These are phyloP conservation scores for Acestrorhynchus altus DNA, from an alignment of 2,797 vertebrate species.

Conservation along the genomic window DNA sequence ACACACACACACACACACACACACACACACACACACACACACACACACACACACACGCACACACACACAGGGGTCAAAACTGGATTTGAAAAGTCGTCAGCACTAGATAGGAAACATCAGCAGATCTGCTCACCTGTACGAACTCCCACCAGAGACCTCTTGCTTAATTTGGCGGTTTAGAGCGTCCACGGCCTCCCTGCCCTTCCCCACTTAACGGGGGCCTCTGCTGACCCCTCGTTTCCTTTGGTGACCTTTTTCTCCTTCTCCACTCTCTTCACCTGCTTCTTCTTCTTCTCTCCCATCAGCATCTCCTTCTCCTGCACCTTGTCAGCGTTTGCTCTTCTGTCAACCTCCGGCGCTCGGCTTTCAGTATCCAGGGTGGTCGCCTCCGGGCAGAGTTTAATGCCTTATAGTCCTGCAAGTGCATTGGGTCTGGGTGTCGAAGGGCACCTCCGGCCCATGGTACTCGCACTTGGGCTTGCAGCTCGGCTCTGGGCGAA, in stretches of 20 bases:
- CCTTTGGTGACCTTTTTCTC: slow-evolving; percentile 71
- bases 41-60: too few relatives aligned
- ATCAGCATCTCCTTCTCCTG: slow-evolving; percentile 77
- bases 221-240: slow-evolving; percentile 51
- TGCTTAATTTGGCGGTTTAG: slow-evolving; percentile 93
- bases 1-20: too few relatives aligned
- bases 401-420: slow-evolving; percentile 96
- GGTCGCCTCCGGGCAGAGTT: slow-evolving; percentile 92
- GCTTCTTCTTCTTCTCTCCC: slow-evolving; percentile 75
- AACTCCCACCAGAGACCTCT: slow-evolving; percentile 84
- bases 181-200: slow-evolving; percentile 86
- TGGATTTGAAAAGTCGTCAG: neutral
- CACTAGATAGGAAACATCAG: neutral
- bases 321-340: slow-evolving; percentile 76
- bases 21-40: too few relatives aligned
- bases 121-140: slow-evolving; percentile 86
- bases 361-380: slow-evolving; percentile 95
- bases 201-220: slow-evolving; percentile 68
- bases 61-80: neutral
- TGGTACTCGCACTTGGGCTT: slow-evolving; percentile 94
- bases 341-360: slow-evolving; percentile 76
- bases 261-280: slow-evolving; percentile 59
- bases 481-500: slow-evolving; percentile 90
- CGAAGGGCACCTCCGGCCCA: slow-evolving; percentile 88
- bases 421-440: slow-evolving; percentile 94